phyloP scores from a whole-genome alignment of 2,888 invertebrate species.

The Scrobipalpa atriplicella region DNA sequence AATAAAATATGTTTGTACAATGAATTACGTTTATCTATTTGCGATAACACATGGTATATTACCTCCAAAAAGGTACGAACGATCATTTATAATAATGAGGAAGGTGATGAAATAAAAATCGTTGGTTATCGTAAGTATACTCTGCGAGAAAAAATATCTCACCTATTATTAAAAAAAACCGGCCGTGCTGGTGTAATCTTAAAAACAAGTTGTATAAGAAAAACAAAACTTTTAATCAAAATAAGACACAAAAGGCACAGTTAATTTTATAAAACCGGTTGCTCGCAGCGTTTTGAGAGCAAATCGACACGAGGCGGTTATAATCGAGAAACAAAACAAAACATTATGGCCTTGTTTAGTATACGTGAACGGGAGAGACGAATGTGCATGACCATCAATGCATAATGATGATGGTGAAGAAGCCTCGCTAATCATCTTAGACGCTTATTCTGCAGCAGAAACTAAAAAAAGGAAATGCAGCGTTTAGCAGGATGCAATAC shows the following conservation, averaged over 20 bases:
- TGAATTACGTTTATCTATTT: not conserved
- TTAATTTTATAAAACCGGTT: conserved; percentile 20
- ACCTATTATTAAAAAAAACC: not conserved
- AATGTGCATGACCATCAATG: conserved; percentile 33
- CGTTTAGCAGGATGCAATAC: not conserved
- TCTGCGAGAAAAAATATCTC: not conserved
- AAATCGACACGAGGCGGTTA: not conserved
- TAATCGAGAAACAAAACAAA: not conserved
- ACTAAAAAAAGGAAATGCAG: not conserved
- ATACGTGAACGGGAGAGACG: not conserved
- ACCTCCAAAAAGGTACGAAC: not conserved
- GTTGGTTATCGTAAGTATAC: not conserved
- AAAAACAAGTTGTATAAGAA: conserved; percentile 20
- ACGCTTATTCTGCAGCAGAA: not conserved
- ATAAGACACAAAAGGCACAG: conserved; percentile 17
- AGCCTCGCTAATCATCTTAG: conserved; percentile 38
- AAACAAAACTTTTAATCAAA: conserved; percentile 8
- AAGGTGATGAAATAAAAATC: not conserved
- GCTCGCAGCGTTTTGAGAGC: not conserved
- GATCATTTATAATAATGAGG: not conserved
- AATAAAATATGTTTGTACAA: not conserved
- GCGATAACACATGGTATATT: not conserved
- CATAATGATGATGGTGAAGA: conserved; percentile 43
- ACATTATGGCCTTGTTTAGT: conserved; percentile 6
- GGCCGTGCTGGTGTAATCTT: conserved; percentile 15